Conservation (phyloP, 2,888 invertebrate species). For the Acanthosepion esculentum region DNA sequence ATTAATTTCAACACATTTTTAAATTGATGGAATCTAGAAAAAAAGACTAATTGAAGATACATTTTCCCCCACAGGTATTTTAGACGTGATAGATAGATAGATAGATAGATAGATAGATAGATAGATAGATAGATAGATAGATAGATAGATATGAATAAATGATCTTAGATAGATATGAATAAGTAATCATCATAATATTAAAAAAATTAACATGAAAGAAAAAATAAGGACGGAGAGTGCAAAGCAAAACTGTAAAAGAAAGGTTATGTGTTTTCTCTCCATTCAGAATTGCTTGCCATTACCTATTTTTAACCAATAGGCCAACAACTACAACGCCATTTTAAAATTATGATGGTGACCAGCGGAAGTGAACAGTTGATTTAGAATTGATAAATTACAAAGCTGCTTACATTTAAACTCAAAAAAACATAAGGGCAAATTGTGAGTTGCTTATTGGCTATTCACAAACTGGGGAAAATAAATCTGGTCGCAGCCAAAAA, state of each 20-base stretch:
- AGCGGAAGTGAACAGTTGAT: not conserved
- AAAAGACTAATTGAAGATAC: too few relatives aligned
- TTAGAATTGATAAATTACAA: not conserved
- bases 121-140: too few relatives aligned
- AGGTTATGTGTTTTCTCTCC: not conserved
- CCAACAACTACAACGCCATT: not conserved
- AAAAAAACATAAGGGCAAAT: not conserved
- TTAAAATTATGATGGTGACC: not conserved
- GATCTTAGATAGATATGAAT: too few relatives aligned
- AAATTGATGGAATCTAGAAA: too few relatives aligned
- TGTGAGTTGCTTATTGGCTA: slow-evolving; percentile 1
- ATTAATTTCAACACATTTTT: too few relatives aligned
- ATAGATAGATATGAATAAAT: too few relatives aligned
- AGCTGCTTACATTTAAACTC: not conserved
- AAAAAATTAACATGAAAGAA: not conserved
- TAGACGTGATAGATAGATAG: too few relatives aligned
- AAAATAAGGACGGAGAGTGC: not conserved
- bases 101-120: too few relatives aligned
- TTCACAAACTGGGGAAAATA: not conserved
- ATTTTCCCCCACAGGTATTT: too few relatives aligned
- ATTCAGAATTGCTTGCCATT: not conserved
- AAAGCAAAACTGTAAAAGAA: not conserved
- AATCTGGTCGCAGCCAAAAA: not conserved
- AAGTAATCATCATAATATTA: not conserved
- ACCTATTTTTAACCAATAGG: not conserved